Base-by-base conservation (phyloP, 2,888 invertebrate species). In the Rhingia campestris region DNA sequence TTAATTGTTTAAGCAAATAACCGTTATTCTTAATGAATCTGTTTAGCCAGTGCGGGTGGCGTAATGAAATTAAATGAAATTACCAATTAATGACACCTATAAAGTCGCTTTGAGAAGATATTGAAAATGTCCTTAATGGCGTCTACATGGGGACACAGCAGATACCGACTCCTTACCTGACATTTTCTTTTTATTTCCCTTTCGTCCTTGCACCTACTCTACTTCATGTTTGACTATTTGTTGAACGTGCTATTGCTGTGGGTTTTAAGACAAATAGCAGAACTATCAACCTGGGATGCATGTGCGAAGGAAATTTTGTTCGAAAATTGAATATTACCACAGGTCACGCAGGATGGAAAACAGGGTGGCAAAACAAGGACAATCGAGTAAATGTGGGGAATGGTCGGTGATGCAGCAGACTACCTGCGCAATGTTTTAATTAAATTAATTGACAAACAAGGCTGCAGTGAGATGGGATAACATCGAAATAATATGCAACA, bases 401-500 rank as follows among this genome's bases (percentile, higher is more conserved):
- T 70, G 39, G 35, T 32, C 49, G n/a, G 59, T 61, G 22, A 63
- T 72, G 12, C 66, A 51, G 51, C 22, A 22, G 22, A 22, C 1
- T 22, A 22, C 22, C 22, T 22, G 22, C 22, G 22, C 22, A 22
- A 22, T 2, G 22, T 22, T 79, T 82, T 79, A 79, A 73, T 82
- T 82, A 77, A 82, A 79, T 79, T 73, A 77, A 73, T 49, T 82
- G 59, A 67, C 73, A 67, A 67, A 37, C 67, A 56, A 53, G 37
- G 33, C 51, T 61, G 12, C 22, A 70, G 2, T 6, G 9, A 10
- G 35, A 51, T 14, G 9, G 22, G 35, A 51, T 14, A 12, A 53
- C 2, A 22, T 30, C 35, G 12, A 66, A 51, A 51, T 30, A 4
- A 12, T 12, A 12, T 9, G 47, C 6, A n/a, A 2, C 7, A 12